Conservation (phyloP, 1,140 invertebrate species). For the Megalopta genalis region DNA sequence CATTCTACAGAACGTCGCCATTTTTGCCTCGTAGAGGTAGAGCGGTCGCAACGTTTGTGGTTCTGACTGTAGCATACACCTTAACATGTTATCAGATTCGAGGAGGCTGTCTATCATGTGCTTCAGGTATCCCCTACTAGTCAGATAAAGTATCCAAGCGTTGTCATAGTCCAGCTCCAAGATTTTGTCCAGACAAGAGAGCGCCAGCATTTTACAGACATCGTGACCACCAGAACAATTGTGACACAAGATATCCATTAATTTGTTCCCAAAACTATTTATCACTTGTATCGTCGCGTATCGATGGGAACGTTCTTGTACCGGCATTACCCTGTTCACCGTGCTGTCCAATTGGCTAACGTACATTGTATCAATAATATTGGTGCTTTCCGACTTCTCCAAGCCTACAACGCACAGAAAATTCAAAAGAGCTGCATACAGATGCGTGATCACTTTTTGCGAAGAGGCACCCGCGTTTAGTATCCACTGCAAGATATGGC, state of each 20-base stretch:
- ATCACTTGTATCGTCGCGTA: slow-evolving; percentile 81
- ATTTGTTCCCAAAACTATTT: slow-evolving; percentile 87
- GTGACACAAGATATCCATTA: slow-evolving; percentile 91
- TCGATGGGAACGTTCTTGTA: slow-evolving; percentile 77
- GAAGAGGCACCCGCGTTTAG: slow-evolving; percentile 85
- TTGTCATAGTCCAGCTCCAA: slow-evolving; percentile 87
- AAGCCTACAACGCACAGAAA: slow-evolving; percentile 89
- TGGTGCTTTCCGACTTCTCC: slow-evolving; percentile 70
- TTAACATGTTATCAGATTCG: slow-evolving; percentile 87
- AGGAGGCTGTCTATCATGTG: slow-evolving; percentile 90
- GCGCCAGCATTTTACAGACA: slow-evolving; percentile 92
- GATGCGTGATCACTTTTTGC: slow-evolving; percentile 91
- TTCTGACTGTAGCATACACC: slow-evolving; percentile 84
- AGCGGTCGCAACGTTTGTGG: slow-evolving; percentile 87
- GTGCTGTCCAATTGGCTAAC: slow-evolving; percentile 84
- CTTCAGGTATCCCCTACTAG: slow-evolving; percentile 90
- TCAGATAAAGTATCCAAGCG: slow-evolving; percentile 87
- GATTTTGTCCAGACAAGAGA: slow-evolving; percentile 90
- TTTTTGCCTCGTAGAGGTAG: slow-evolving; percentile 93
- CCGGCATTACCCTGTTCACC: slow-evolving; percentile 68
- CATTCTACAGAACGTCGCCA: slow-evolving; percentile 89
- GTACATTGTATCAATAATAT: slow-evolving; percentile 70
- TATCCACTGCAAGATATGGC: slow-evolving; percentile 87
- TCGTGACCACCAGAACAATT: slow-evolving; percentile 94
- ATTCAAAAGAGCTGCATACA: slow-evolving; percentile 89